Evolutionary conservation across 2,888 invertebrate species (phyloP).

Genomic region (Limnephilus marmoratus): DNA sequence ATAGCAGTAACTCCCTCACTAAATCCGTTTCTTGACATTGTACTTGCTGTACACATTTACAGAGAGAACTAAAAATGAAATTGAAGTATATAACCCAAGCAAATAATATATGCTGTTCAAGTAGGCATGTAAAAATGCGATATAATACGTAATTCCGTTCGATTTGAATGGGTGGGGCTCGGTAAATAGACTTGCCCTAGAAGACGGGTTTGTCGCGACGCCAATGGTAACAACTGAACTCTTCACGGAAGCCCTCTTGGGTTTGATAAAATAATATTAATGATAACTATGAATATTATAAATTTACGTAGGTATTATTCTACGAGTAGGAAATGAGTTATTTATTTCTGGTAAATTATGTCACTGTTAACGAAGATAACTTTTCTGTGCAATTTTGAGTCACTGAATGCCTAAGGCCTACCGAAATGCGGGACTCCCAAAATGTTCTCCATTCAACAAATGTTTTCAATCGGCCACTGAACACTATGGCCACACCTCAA

Average conservation of each 20-base stretch:
- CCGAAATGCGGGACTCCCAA: no score
- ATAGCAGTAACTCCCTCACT: not conserved
- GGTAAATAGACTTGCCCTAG: not conserved
- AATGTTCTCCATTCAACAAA: no score
- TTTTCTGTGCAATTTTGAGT: not conserved
- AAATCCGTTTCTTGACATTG: not conserved
- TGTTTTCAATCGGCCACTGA: no score
- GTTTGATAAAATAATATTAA: not conserved
- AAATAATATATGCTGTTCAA: not conserved
- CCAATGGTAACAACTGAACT: not conserved
- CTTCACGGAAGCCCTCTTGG: not conserved
- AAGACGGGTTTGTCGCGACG: not conserved
- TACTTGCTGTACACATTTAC: not conserved
- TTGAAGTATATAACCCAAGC: not conserved
- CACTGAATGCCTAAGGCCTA: not conserved
- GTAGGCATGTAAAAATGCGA: not conserved
- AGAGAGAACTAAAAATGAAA: not conserved
- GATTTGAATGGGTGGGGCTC: not conserved
- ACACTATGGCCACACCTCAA: no score
- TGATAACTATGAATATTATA: not conserved
- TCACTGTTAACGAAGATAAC: not conserved
- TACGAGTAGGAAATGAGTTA: not conserved
- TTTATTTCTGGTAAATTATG: not conserved
- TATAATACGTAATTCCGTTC: not conserved
- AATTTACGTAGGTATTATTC: not conserved